Base-by-base conservation (phyloP, 2,888 invertebrate genomes). In the Netelia inedita region DNA sequence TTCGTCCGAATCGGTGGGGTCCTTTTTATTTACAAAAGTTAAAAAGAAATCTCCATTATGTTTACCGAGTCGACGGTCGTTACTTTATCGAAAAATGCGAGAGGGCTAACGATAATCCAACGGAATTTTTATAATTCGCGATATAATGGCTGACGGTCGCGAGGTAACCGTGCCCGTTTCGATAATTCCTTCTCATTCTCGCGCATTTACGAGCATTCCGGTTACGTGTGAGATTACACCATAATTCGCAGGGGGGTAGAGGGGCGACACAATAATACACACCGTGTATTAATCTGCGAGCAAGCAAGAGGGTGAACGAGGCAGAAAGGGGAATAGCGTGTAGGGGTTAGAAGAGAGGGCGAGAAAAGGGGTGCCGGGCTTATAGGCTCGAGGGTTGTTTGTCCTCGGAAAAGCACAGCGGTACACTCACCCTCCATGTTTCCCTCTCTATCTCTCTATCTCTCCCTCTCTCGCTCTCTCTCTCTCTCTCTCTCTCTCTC, bases 281-380 rank as follows among this genome's bases (percentile, higher is more conserved):
- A 63, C 61, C 71, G 65, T 41, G 55, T 75, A 65, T 65, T 65
- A 65, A 75, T 75, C 50, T 53, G 72, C 16, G 84, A 82, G 83
- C 73, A 69, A 73, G 69, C n/a, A 59, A 9, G 73, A 55, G 79
- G 43, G 63, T 63, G 82, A 71, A 68, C 50, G 76, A 53, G 66
- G 35, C 19, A 35, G n/a, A 87, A 73, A 82, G 85, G 85, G 85
- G 81, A 75, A 59, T 75, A 81, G 82, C 82, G 87, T 73, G 74
- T 69, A 73, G 68, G 79, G 87, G 79, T 76, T 79, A 53, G 80
- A 9, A 53, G 57, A 78, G 82, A 85, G 82, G 79, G 76, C 68
- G 71, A 63, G 84, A 84, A 81, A 78, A 86, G 80, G 46, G 14
- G 14, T 14, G 14, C 16, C 11, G 53, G 19, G 57, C 23, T 9